Base-by-base conservation (phyloP, 2,888 invertebrate genomes). In the Diarsia mendica region DNA sequence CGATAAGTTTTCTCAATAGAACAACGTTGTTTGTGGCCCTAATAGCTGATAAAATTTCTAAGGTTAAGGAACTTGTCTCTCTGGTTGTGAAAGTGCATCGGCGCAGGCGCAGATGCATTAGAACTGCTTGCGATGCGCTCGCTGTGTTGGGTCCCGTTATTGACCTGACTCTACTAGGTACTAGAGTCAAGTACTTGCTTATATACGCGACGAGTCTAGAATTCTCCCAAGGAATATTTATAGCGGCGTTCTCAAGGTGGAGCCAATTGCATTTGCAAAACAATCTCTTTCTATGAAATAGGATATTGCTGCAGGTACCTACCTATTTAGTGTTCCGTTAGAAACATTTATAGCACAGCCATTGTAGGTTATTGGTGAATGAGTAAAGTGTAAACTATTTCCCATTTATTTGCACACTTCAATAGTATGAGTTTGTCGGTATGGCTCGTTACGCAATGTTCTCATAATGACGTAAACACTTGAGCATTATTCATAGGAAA, bases 141-240 rank as follows among this genome's bases (percentile, higher is more conserved):
- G 88, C 83, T 90, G 92, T 90, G 87, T 90, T 86, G 81, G 82
- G 82, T 94, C 93, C 96, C 94, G 96, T 96, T 96, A 95, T 77
- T 91, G 94, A 93, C 94, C 94, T 92, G 91, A 89, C 92, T 89
- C 86, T 89, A 87, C 86, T 83, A 79, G 79, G 86, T 85, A 85
- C 82, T 77, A 85, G 73, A 81, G 61, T 64, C 83, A 69, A 73
- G 86, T 79, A 80, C 83, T 80, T 79, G 82, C 77, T 72, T 85
- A 78, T 85, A 81, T 83, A 86, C 85, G 83, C 82, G 80, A 83
- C 84, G 84, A 66, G 77, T n/a, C 79, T 88, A 88, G 87, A 85
- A 84, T 82, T 75, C 82, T 85, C 80, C 64, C 77, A 72, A 67
- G 83, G 79, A 75, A 80, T 77, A 69, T n/a, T n/a, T 77, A 69